These are phyloP conservation scores for Thumatha senex DNA, from an alignment of 2,888 invertebrate genomes.

Conservation along the genomic window DNA sequence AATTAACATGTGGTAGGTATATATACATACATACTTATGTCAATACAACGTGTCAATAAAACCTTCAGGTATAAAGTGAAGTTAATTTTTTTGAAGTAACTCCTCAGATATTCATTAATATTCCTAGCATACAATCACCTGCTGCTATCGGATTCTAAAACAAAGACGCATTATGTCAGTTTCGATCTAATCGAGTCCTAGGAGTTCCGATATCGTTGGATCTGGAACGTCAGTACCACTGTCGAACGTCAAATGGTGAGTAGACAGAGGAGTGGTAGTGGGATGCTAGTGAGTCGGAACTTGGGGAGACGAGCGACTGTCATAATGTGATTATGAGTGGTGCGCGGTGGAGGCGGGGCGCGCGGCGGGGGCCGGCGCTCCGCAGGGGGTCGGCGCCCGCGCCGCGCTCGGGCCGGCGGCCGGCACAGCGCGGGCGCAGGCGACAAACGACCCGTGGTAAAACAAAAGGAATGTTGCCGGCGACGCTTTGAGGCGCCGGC, in stretches of 20 bases:
- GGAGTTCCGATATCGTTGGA: conserved; percentile 40
- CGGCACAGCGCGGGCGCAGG: conserved; percentile 54
- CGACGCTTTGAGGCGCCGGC: conserved; percentile 83
- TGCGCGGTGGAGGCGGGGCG: conserved; percentile 73
- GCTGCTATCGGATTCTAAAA: conserved; percentile 41
- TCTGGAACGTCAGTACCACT: conserved; percentile 30
- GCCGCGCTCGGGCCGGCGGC: conserved; percentile 58
- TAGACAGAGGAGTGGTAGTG: conserved; percentile 53
- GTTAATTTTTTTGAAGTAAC: conserved; percentile 25
- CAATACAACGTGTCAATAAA: conserved; percentile 23
- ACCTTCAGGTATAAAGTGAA: conserved; percentile 17
- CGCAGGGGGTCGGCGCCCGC: conserved; percentile 81
- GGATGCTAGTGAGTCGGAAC: conserved; percentile 31
- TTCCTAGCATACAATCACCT: conserved; percentile 38
- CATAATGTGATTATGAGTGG: conserved; percentile 82
- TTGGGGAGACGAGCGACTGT: conserved; percentile 66
- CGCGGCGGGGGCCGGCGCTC: conserved; percentile 74
- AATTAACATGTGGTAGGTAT: conserved; percentile 17
- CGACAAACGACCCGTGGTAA: conserved; percentile 83
- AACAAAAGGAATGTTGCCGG: conserved; percentile 83
- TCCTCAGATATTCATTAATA: conserved; percentile 33
- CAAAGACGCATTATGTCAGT: conserved; percentile 54
- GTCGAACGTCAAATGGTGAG: conserved; percentile 40
- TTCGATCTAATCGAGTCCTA: conserved; percentile 20
- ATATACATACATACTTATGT: not conserved